A percentile compares a stretch with the other conserved stretches of the same genome.
Evolutionary conservation across 2,888 invertebrate genomes (phyloP).

Genomic region (Callinectes sapidus): DNA sequence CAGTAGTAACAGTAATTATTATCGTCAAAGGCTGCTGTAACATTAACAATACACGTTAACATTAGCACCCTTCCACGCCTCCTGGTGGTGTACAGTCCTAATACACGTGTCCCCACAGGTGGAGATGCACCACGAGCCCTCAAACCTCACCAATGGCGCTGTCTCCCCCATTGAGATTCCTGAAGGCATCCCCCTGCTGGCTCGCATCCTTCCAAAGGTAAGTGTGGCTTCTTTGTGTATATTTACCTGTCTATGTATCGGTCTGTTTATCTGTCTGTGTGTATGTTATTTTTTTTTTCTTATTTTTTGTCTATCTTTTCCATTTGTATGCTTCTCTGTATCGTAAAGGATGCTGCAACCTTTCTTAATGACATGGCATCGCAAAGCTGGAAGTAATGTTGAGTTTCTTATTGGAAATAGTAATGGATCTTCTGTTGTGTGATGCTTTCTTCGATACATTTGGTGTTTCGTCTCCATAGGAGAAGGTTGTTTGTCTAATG

Average conservation of each 20-base stretch:
- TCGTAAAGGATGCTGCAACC: neutral
- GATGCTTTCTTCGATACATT: no score
- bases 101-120: neutral
- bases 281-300: no score
- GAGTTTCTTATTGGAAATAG: neutral
- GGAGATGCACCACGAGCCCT: neutral
- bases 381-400: neutral
- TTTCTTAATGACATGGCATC: neutral
- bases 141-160: constrained; percentile 45
- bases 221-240: neutral
- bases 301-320: no score
- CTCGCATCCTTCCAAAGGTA: constrained; percentile 68
- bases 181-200: constrained; percentile 71
- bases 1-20: neutral
- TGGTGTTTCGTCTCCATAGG: no score
- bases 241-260: neutral
- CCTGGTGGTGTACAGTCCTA: neutral
- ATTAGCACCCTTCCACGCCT: neutral
- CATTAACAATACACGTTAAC: neutral
- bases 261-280: neutral
- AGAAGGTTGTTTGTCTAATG: no score
- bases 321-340: neutral
- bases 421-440: neutral
- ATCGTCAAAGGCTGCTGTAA: neutral
- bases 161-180: constrained; percentile 68